Evolutionary conservation across 2,888 invertebrate genomes (phyloP), one percentile per base, ranked within the genome.

Genomic region (Andricus quercusramuli): DNA sequence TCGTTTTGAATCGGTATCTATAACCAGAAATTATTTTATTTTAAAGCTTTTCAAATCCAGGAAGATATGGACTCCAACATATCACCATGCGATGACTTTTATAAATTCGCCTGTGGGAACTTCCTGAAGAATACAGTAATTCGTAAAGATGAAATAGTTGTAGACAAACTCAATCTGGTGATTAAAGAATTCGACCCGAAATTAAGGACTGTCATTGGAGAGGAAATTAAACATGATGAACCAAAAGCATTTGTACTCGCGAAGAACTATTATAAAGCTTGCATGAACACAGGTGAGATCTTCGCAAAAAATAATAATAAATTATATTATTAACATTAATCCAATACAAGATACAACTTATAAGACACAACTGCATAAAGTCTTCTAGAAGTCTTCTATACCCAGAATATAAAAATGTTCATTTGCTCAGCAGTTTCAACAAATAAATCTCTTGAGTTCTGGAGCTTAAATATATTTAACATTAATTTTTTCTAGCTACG

Each of bases 201-300:
- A 90, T 94, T 97, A 76, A 93, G 96, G 41, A 93, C 94, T 0
- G 94, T 96, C 86, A 94, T 97, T 62, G 96, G 96, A 84, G 95
- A 95, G 85, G 95, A 95, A 0, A 86, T 85, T 9, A 11, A 70
- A 20, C 81, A 85, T 0, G 93, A 94, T n/a, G 96, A 96, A 85
- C 95, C 96, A 0, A 94, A 94, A 85, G 96, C 96, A 0, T 96
- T 97, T 90, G 94, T 93, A 78, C 95, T 97, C 81, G 96, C 97
- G 22, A 97, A 97, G 92, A 95, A 95, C 44, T 93, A 98, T 83
- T 98, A 97, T 94, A 95, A 95, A 88, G 96, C 97, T 78, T 98
- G 98, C 93, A 96, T 98, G 95, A 97, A 98, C 91, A 95, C 96
- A 93, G 95, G 97, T 97, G 93, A 95, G 95, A 86, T 29, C 1